Evolutionary conservation across 2,113 vertebrate genomes (phyloP).

Genomic region (Gymnobelideus leadbeateri): DNA sequence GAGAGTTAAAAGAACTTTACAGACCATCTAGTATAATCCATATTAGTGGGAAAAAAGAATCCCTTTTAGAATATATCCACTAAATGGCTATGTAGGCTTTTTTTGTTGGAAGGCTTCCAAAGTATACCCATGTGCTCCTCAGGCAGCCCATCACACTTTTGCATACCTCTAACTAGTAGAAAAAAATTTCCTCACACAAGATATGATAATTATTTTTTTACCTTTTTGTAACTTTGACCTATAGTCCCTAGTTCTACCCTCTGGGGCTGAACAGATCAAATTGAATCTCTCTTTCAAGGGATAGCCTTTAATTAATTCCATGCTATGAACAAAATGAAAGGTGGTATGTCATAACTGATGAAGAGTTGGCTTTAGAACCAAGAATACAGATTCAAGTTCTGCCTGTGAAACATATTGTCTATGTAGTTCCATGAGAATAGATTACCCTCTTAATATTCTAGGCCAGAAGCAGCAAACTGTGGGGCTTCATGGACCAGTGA

Average conservation of each 20-base stretch:
- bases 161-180: background rate
- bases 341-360: background rate
- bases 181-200: background rate
- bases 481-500: background rate
- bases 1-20: background rate
- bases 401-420: background rate
- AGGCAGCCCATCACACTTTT: background rate
- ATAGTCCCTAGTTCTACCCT: background rate
- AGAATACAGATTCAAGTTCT: background rate
- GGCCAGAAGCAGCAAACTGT: background rate
- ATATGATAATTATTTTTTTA: background rate
- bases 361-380: background rate
- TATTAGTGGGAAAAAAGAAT: background rate
- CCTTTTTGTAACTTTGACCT: background rate
- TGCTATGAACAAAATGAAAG: background rate
- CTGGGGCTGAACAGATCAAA: background rate
- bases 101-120: background rate
- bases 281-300: background rate
- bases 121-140: background rate
- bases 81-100: background rate
- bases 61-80: background rate
- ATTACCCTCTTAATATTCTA: background rate
- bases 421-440: background rate
- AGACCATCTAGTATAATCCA: background rate
- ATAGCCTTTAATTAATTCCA: background rate